Evolutionary conservation across 2,888 invertebrate species (phyloP).

Genomic region (Epinotia bilunana): DNA sequence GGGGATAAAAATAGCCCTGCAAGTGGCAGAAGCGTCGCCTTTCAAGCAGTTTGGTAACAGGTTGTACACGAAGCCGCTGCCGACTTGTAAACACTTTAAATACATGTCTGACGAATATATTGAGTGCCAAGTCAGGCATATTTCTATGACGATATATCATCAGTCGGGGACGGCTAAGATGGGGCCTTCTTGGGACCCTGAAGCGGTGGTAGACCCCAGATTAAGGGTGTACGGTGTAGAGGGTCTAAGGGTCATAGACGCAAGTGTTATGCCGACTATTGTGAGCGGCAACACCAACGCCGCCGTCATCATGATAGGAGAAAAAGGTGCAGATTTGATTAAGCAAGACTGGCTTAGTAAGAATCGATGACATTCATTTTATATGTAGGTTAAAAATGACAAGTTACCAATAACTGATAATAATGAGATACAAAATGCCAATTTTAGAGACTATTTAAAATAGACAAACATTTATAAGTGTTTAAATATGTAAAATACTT

Average conservation of each 20-base stretch:
- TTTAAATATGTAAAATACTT: no score
- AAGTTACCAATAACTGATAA: constrained; percentile 45
- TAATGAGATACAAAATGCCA: constrained; percentile 29
- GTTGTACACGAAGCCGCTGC: constrained; percentile 89
- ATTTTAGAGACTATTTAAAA: constrained; percentile 16
- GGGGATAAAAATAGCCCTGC: constrained; percentile 90
- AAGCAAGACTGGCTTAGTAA: constrained; percentile 91
- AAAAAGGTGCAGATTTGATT: constrained; percentile 94
- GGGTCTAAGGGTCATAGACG: constrained; percentile 92
- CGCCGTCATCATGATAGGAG: constrained; percentile 96
- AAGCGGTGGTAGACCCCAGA: constrained; percentile 92
- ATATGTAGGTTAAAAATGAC: constrained; percentile 29
- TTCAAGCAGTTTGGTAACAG: constrained; percentile 92
- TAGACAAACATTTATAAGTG: neutral
- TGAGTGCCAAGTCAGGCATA: constrained; percentile 93
- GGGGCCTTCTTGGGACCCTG: constrained; percentile 91
- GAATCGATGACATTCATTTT: constrained; percentile 62
- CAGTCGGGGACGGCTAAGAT: constrained; percentile 95
- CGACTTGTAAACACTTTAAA: constrained; percentile 89
- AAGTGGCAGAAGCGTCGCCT: constrained; percentile 89
- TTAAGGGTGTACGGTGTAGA: constrained; percentile 90
- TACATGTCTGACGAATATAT: constrained; percentile 93
- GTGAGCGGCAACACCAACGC: constrained; percentile 96
- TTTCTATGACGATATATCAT: constrained; percentile 96
- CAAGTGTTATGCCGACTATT: constrained; percentile 95